Evolutionary conservation across 2,888 invertebrate genomes (phyloP).

Genomic region (Cordilura impudica): DNA sequence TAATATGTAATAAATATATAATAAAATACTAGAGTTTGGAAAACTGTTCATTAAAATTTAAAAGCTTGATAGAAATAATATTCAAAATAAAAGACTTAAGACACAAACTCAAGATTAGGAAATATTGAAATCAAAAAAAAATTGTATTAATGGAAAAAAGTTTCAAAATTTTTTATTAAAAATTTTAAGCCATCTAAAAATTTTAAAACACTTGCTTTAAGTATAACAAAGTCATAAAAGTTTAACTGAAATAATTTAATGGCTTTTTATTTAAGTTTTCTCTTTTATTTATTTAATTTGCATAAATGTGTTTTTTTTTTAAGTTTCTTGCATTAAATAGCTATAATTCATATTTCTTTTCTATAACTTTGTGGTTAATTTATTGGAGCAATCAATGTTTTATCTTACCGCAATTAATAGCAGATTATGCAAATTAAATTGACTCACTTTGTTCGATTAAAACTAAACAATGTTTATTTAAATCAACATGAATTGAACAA

Average conservation of each 20-base stretch:
- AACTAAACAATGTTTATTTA: constrained; percentile 25
- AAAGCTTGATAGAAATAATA: not conserved
- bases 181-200: too few species aligned
- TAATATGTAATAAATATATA: not conserved
- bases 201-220: too few species aligned
- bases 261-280: too few species aligned
- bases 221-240: too few species aligned
- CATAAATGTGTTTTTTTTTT: not conserved
- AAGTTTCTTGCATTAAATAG: not conserved
- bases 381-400: constrained; percentile 59
- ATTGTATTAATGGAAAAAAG: too few species aligned
- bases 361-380: constrained; percentile 28
- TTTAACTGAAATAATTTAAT: too few species aligned
- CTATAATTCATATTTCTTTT: not conserved
- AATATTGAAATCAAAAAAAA: too few species aligned
- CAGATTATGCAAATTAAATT: constrained; percentile 71
- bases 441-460: constrained; percentile 33
- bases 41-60: not conserved
- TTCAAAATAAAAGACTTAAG: constrained; percentile 27
- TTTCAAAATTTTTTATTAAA: too few species aligned
- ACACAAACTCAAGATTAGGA: constrained; percentile 10
- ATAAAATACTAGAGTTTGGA: not conserved
- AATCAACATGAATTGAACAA: not conserved
- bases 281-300: too few species aligned
- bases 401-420: constrained; percentile 73